Base-by-base conservation (phyloP, 35 echinoderm and acorn worm genomes). In the Holothuria glaberrima region DNA sequence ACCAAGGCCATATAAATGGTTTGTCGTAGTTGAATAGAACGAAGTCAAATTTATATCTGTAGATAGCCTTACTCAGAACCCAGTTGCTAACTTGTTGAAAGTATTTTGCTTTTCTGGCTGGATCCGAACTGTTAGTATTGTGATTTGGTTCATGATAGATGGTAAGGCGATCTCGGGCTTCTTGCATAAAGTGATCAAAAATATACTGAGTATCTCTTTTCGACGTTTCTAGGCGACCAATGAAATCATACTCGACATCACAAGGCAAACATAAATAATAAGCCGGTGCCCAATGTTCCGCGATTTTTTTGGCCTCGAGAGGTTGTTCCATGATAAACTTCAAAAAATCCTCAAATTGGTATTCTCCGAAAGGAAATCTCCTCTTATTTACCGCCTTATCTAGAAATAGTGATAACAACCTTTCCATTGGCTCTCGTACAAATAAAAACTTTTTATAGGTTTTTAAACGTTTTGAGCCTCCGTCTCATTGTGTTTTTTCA, bases 371-470 rank as follows among this genome's bases (percentile, higher is more conserved):
- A 30, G 19, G 19, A 48, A 81, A 20, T 1, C 46, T 81, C 3
- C 26, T 18, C 20, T 81, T 26, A 6, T 48, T 25, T 22, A 81
- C 46, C 0, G 48, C 41, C 25, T 81, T 81, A 30, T 81, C 76
- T 0, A 81, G 76, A 81, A 81, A 81, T 5, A 81, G 41, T 7
- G 76, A 81, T 26, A 81, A 10, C 35, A 81, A 45, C 14, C 76
- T 36, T 19, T 58, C 32, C 41, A 81, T 3, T 7, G 76, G 76
- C 13, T 81, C 76, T 54, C 76, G 19, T 17, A 81, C 76, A 45
- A 81, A 56, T 25, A 81, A 6, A 58, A 81, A 81, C 76, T 81
- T 81, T 5, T 50, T 81, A 44, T 81, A 81, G 3, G 76, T 81
- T 30, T 50, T 81, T 7, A 81, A 7, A 5, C 35, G 35, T 81